Evolutionary conservation across 92 coral and sea anemone genomes (phyloP), one percentile per base, ranked within the genome.

Genomic region (Porites rus): DNA sequence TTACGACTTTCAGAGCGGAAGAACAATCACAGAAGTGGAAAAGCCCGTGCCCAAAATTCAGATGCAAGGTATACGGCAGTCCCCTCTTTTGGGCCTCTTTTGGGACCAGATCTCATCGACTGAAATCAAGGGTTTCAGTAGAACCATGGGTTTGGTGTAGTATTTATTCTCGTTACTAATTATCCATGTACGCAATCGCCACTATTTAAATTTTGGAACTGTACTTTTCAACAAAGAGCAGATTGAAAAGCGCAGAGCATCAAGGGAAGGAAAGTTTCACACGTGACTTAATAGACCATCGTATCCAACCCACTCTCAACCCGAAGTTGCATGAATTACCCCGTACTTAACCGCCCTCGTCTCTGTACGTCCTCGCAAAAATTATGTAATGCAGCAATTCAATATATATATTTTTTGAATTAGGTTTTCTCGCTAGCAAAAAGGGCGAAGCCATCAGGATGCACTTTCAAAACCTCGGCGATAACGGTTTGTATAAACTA

Each of bases 381-480:
- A 31, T 31, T 31, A 31, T 90, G 18, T 78, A 53, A 20, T 19
- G n/a, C 1, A 1, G 6, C 14, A 9, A 1, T 21, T 21, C 21
- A 16, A 69, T 0, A 38, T 11, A 21, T 1, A 12, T 67, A 0
- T 50, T 19, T 67, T 31, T 69, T 18, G 11, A 38, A 88, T 11
- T 28, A 88, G 92, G 94, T 24, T 51, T 86, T n/a, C 46, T 92
- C 21, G 91, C 86, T 22, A 16, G 43, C 19, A 38, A 63, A 14
- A 76, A 16, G 64, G 88, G 76, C 73, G 76, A 84, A 51, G 28
- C 53, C 18, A 74, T 93, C 9, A 50, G 88, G 6, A 65, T 72
- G 90, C 75, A 24, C 65, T 90, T 93, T 62, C 96, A 93, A 65
- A 86, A 90, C 66, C 91, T 93, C 31, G 96, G 93, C 10, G 96